A percentile compares a stretch with the other conserved stretches of the same genome.
These are phyloP conservation scores for Ichneumoninae sp. DNA, from an alignment of 2,888 invertebrate species.

Conservation along the genomic window DNA sequence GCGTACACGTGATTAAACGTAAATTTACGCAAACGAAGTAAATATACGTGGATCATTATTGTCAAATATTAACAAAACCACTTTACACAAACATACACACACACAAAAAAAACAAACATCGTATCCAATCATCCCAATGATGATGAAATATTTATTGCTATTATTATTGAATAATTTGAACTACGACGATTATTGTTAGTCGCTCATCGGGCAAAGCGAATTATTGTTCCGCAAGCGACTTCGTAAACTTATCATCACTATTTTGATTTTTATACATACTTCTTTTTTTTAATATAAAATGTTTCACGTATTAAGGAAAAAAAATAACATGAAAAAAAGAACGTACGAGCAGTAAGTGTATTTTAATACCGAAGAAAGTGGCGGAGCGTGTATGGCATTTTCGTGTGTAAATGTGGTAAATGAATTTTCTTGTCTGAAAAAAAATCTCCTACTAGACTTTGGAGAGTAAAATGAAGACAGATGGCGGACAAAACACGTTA, in stretches of 20 bases:
- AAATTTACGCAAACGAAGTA: conserved; percentile 26
- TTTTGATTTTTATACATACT: conserved; percentile 56
- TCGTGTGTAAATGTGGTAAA: conserved; percentile 63
- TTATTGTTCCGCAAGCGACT: conserved; percentile 12
- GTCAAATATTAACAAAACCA: conserved; percentile 30
- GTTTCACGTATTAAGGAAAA: conserved; percentile 43
- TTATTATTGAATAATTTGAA: conserved; percentile 48
- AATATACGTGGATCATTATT: conserved; percentile 31
- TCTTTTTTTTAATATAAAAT: conserved; percentile 40
- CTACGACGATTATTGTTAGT: conserved; percentile 22
- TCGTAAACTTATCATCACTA: conserved; percentile 9
- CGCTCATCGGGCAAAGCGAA: conserved; percentile 23
- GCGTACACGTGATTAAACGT: conserved; percentile 37
- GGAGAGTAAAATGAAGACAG: neutral
- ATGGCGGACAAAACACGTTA: conserved; percentile 42
- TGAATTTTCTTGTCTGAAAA: conserved; percentile 52
- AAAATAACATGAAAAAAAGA: conserved; percentile 47
- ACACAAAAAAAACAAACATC: neutral
- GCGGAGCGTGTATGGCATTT: conserved; percentile 44
- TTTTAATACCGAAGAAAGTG: conserved; percentile 68
- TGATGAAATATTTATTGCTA: conserved; percentile 49
- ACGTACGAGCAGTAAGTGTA: conserved; percentile 69
- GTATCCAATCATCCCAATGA: conserved; percentile 5
- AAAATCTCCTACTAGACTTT: neutral
- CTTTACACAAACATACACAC: neutral